These are phyloP conservation scores for Galeopsomyia nigrocyanea DNA, from an alignment of 2,888 invertebrate species.

Conservation along the genomic window DNA sequence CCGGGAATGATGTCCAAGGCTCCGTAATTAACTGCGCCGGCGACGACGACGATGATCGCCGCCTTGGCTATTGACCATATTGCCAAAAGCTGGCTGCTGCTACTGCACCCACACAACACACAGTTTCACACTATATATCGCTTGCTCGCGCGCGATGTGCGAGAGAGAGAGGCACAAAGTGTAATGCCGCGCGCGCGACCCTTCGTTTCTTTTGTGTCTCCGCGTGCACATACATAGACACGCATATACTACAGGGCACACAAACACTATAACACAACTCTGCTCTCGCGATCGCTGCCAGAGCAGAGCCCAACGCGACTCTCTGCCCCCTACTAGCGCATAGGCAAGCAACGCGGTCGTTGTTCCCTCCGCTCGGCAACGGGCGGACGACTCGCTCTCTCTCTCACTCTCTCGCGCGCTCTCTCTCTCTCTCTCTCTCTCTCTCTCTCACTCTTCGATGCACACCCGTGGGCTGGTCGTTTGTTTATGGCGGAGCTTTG, in stretches of 20 bases:
- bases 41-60: neutral
- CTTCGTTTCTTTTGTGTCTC: too few relatives aligned
- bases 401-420: neutral
- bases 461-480: constrained; percentile 33
- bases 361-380: neutral
- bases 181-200: neutral
- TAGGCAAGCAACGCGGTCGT: neutral
- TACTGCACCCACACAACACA: neutral
- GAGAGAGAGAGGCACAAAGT: constrained; percentile 10
- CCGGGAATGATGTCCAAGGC: neutral
- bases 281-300: too few relatives aligned
- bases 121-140: neutral
- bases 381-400: neutral
- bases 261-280: too few relatives aligned
- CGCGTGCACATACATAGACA: too few relatives aligned
- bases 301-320: constrained; percentile 34
- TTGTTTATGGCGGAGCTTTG: constrained; percentile 38
- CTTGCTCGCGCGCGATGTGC: neutral
- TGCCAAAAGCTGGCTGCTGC: constrained; percentile 8
- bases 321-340: constrained; percentile 15
- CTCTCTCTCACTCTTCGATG: constrained; percentile 18
- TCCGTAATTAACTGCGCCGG: neutral
- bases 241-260: neutral
- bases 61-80: constrained; percentile 40
- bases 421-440: neutral